phyloP scores from a whole-genome alignment of 2,797 vertebrate genomes.

The Kryptopterus vitreolus region DNA sequence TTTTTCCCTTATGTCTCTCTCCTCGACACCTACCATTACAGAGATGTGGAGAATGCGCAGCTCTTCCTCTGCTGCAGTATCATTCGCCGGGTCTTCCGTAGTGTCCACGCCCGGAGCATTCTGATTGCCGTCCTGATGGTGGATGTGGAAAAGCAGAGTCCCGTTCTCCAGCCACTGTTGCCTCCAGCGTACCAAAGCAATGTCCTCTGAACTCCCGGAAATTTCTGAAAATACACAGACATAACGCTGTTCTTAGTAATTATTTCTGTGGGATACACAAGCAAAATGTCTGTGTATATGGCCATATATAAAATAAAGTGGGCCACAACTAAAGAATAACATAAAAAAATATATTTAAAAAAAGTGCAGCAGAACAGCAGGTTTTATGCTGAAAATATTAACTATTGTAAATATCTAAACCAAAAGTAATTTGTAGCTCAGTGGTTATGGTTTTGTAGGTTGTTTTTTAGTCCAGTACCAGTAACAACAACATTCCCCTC shows the following conservation, averaged over 20 bases:
- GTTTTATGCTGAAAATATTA: too few species aligned
- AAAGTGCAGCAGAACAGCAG: too few species aligned
- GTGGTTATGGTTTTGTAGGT: too few species aligned
- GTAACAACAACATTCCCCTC: too few species aligned
- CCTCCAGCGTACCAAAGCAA: slow-evolving; percentile 94
- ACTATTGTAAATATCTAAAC: too few species aligned
- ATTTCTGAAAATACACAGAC: slow-evolving; percentile 81
- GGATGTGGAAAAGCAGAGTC: slow-evolving; percentile 96
- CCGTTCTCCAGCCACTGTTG: slow-evolving; percentile 99
- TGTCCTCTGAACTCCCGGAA: slow-evolving; percentile 95
- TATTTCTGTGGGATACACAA: neutral
- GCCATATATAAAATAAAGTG: neutral
- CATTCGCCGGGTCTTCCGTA: slow-evolving; percentile 85
- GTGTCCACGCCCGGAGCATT: slow-evolving; percentile 83
- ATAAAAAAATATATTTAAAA: neutral
- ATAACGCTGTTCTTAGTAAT: neutral
- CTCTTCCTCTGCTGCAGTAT: slow-evolving; percentile 90
- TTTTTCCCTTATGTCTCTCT: neutral
- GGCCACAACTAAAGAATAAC: neutral
- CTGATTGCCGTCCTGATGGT: slow-evolving; percentile 91
- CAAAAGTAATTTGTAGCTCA: too few species aligned
- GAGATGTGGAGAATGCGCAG: slow-evolving; percentile 97
- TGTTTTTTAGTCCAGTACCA: too few species aligned
- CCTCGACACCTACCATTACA: slow-evolving; percentile 83
- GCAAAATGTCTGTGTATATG: too few species aligned